These are phyloP conservation scores for Forbesichthys papilliferus DNA, from an alignment of 2,113 vertebrate genomes.

Conservation along the genomic window DNA sequence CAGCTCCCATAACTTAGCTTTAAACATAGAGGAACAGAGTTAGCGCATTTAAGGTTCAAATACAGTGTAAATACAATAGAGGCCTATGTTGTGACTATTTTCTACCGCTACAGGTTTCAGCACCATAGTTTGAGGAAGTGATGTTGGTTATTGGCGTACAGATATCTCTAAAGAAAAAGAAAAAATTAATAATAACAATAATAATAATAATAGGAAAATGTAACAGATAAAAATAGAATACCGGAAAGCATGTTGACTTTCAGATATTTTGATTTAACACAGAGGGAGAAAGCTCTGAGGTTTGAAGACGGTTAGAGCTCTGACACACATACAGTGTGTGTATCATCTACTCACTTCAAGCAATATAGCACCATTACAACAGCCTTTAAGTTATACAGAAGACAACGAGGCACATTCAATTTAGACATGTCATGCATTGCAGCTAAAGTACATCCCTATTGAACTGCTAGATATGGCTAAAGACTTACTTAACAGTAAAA, in stretches of 20 bases:
- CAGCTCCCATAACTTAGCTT: no score
- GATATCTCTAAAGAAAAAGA: no score
- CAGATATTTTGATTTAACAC: no score
- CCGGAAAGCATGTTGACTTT: no score
- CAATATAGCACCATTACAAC: not conserved
- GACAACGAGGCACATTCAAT: conserved; percentile 10
- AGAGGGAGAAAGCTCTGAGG: no score
- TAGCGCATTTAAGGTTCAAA: not conserved
- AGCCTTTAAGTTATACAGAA: conserved; percentile 8
- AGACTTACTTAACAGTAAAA: not conserved
- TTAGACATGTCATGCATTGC: not conserved
- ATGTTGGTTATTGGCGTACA: not conserved
- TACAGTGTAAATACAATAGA: not conserved
- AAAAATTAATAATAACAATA: no score
- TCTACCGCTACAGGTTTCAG: conserved; percentile 13
- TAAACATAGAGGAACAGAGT: not conserved
- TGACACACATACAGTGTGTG: not conserved
- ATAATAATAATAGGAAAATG: no score
- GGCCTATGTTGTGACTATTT: not conserved
- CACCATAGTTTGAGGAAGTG: conserved; percentile 19
- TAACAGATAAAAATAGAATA: no score
- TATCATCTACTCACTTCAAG: not conserved
- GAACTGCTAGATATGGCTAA: not conserved
- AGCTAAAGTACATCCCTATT: not conserved
- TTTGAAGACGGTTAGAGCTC: not conserved